Evolutionary conservation across 2,797 vertebrate genomes (phyloP).

Genomic region (Polyboroides typus): DNA sequence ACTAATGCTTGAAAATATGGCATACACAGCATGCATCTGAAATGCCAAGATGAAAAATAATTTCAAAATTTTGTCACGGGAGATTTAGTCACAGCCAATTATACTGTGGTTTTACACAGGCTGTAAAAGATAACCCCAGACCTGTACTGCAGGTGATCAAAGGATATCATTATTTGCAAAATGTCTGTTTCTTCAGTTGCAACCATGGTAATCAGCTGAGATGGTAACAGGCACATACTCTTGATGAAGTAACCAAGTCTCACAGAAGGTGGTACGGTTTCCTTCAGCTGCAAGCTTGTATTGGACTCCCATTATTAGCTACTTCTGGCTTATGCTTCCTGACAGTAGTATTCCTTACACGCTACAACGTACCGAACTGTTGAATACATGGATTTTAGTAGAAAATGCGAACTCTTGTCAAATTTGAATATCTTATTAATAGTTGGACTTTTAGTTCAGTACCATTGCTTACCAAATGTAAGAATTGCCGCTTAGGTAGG

Average conservation of each 20-base stretch:
- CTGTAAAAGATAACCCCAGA: not conserved
- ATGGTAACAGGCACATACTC: not conserved
- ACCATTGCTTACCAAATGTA: not conserved
- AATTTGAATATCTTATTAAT: not conserved
- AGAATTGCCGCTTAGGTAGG: not conserved
- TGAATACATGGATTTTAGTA: not conserved
- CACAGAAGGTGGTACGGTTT: not conserved
- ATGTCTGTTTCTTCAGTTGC: not conserved
- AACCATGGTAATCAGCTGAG: not conserved
- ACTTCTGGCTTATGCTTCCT: not conserved
- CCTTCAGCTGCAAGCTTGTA: not conserved
- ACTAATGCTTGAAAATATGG: not conserved
- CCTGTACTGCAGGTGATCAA: not conserved
- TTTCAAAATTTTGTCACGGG: not conserved
- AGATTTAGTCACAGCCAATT: not conserved
- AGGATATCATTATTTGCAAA: not conserved
- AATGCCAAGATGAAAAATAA: not conserved
- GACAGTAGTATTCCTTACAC: not conserved
- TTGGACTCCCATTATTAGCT: not conserved
- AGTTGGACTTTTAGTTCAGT: not conserved
- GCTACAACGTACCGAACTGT: not conserved
- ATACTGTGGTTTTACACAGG: not conserved
- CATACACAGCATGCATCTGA: accelerated
- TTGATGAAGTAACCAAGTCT: not conserved
- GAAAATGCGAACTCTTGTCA: not conserved